A percentile compares a stretch with the other conserved stretches of the same genome.
Conservation (phyloP, 1,140 invertebrate species). For the Halotydeus destructor region DNA sequence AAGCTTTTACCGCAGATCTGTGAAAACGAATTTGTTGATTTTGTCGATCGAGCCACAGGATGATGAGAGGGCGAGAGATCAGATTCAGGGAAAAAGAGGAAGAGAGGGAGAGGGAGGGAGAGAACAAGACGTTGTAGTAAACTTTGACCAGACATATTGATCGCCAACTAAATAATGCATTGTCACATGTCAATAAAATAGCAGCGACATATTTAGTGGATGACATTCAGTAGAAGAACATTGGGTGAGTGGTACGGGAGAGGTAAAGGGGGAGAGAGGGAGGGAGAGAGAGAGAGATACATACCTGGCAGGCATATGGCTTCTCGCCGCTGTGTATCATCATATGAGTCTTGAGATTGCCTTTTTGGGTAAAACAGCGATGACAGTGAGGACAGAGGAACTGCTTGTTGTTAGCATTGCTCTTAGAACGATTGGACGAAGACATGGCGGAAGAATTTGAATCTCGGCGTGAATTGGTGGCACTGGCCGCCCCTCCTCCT, state of each 20-base stretch:
- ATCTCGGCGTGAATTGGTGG: too few species aligned
- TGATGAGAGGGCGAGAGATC: background rate
- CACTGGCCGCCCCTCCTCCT: too few species aligned
- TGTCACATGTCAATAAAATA: too few species aligned
- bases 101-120: background rate
- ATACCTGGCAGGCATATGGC: slow-evolving; percentile 27
- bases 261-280: too few species aligned
- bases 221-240: too few species aligned
- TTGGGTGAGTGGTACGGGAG: too few species aligned
- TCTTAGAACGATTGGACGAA: background rate
- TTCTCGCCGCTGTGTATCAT: slow-evolving; percentile 34
- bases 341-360: slow-evolving; percentile 31
- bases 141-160: too few species aligned
- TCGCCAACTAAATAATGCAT: too few species aligned
- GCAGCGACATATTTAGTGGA: too few species aligned
- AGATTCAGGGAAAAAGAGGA: slow-evolving; percentile 1
- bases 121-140: background rate
- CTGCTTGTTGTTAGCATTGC: slow-evolving; percentile 13
- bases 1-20: slow-evolving; percentile 21
- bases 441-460: background rate
- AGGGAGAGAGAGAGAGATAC: slow-evolving; percentile 2
- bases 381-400: slow-evolving; percentile 20
- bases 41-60: background rate
- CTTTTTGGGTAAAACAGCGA: slow-evolving; percentile 21
- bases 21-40: background rate